Evolutionary conservation across 2,888 invertebrate genomes (phyloP), one percentile per base, ranked within the genome.

Genomic region (Cerastis leucographa): DNA sequence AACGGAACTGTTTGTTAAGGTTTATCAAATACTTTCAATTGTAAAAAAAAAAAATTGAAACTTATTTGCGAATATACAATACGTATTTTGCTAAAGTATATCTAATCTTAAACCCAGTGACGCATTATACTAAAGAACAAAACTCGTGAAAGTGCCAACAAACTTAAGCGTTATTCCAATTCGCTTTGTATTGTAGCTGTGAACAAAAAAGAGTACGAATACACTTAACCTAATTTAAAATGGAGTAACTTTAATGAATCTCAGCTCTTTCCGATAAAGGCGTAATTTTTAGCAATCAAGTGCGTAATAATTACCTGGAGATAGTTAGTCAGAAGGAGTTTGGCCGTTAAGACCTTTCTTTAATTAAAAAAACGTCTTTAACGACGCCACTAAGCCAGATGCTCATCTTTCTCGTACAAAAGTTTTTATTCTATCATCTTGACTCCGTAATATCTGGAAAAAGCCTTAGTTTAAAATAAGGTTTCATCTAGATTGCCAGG

Each of bases 361-460:
- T 89, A 88, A 87, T 89, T 87, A 84, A 85, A 84, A 44, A 88
- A 90, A 87, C 67, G 68, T 68, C 71, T 70, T 77, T 81, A 83
- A 88, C 76, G 79, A 78, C 62, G 75, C 68, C 72, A 85, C 79
- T 83, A 83, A 84, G 78, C 81, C 74, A 68, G 78, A 76, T 79
- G 59, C 56, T 81, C 65, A 79, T 85, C 67, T 81, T 59, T 75
- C 44, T 77, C 71, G 64, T 73, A n/a, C 59, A 51, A 68, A 85
- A 83, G 81, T 82, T 84, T 88, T 84, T 81, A 76, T 80, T 82
- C 44, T 72, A 71, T 78, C 78, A 79, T 84, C 67, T 81, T 67
- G 79, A 83, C 72, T 68, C 62, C 49, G 72, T 80, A 78, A 86
- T 85, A 83, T 78, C 76, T 76, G 68, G 62, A 66, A 80, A 74